Conservation (phyloP, 2,113 vertebrate genomes). For the Colius striatus region DNA sequence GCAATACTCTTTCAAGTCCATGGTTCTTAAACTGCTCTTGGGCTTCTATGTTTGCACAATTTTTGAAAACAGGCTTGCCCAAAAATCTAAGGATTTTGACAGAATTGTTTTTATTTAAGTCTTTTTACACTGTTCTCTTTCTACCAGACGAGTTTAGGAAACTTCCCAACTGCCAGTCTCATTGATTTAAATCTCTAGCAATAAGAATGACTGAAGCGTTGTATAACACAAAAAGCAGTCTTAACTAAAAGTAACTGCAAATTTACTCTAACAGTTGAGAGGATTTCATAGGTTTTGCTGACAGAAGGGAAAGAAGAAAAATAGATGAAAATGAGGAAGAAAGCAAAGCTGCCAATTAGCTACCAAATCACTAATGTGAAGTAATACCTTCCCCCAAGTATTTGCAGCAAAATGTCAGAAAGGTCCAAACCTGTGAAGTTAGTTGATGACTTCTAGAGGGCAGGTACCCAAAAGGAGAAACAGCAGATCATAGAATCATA, state of each 20-base stretch:
- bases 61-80: slow-evolving; percentile 57
- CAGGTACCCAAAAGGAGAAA: not conserved
- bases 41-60: slow-evolving; percentile 54
- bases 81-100: slow-evolving; percentile 43
- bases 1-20: slow-evolving; percentile 44
- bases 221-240: not conserved
- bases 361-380: not conserved
- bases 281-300: not conserved
- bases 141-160: not conserved
- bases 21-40: slow-evolving; percentile 62
- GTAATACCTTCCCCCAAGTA: not conserved
- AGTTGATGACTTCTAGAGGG: not conserved
- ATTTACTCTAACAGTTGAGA: not conserved
- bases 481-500: not conserved
- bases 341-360: not conserved
- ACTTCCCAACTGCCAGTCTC: not conserved
- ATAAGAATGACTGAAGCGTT: not conserved
- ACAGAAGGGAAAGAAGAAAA: not conserved
- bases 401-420: not conserved
- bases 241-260: not conserved
- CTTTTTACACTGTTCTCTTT: slow-evolving; percentile 15
- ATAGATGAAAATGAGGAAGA: not conserved
- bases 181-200: not conserved
- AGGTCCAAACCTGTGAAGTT: not conserved
- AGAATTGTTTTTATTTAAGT: slow-evolving; percentile 58